Percentiles rank a stretch among this genome's conserved stretches.
Conservation (phyloP, 2,797 vertebrate genomes). For the Sebastes wilsoni region DNA sequence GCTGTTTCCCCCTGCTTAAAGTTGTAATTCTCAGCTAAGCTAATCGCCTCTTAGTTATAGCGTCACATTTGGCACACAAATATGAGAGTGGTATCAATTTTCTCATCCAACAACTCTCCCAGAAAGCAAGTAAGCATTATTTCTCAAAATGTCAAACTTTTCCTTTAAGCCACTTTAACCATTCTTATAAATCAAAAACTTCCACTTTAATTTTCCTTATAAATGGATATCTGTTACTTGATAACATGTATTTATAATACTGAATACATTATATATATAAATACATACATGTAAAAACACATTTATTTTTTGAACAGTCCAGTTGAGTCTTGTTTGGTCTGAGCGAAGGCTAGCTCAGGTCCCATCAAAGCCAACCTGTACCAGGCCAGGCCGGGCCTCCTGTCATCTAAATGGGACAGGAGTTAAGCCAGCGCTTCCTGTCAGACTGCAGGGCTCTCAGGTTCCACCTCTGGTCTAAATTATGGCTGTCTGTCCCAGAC, state of each 20-base stretch:
- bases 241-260: background rate
- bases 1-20: background rate
- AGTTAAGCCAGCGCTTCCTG: constrained; percentile 82
- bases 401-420: constrained; percentile 72
- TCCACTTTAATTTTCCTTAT: background rate
- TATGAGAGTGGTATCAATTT: background rate
- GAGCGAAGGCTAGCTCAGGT: constrained; percentile 1
- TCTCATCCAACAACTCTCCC: background rate
- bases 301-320: background rate
- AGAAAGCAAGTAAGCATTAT: background rate
- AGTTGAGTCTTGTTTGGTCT: constrained; percentile 7
- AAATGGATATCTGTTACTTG: background rate
- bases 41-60: background rate
- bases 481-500: constrained; percentile 71
- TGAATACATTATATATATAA: background rate
- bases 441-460: constrained; percentile 74
- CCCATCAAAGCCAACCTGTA: constrained; percentile 46
- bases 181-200: background rate
- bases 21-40: background rate
- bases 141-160: background rate
- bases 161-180: background rate
- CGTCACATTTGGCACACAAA: background rate
- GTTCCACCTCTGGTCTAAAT: constrained; percentile 82
- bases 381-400: constrained; percentile 51
- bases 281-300: background rate